These are phyloP conservation scores for Trichacis sp. DNA, from an alignment of 2,888 invertebrate genomes.

Conservation along the genomic window DNA sequence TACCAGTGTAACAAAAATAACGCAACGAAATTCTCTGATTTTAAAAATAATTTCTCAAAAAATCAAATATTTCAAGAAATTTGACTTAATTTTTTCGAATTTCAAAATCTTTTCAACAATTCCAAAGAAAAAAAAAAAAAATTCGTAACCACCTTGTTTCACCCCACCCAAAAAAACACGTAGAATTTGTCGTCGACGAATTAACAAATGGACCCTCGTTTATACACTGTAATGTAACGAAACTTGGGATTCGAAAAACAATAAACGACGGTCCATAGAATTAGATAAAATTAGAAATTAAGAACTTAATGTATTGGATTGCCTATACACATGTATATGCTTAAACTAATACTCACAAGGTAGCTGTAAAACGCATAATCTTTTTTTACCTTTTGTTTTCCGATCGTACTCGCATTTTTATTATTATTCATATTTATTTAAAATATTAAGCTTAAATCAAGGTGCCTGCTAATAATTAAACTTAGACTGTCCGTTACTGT, in stretches of 20 bases:
- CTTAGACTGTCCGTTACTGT: conserved; percentile 60
- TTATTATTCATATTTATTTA: conserved; percentile 63
- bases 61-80: no score
- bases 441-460: conserved; percentile 60
- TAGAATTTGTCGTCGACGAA: neutral
- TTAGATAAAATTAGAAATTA: conserved; percentile 56
- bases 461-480: conserved; percentile 62
- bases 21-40: no score
- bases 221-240: no score
- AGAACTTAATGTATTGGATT: conserved; percentile 52
- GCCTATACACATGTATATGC: conserved; percentile 58
- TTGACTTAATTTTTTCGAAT: no score
- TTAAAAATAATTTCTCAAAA: no score
- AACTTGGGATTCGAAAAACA: neutral
- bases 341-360: conserved; percentile 65
- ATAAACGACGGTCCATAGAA: neutral
- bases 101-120: no score
- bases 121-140: no score
- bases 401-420: conserved; percentile 29
- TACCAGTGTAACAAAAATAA: no score
- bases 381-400: conserved; percentile 39
- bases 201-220: neutral
- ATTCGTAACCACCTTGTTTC: no score
- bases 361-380: conserved; percentile 50
- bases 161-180: no score